Base-by-base conservation (phyloP, 2,888 invertebrate genomes). In the Rotaria sp. region DNA sequence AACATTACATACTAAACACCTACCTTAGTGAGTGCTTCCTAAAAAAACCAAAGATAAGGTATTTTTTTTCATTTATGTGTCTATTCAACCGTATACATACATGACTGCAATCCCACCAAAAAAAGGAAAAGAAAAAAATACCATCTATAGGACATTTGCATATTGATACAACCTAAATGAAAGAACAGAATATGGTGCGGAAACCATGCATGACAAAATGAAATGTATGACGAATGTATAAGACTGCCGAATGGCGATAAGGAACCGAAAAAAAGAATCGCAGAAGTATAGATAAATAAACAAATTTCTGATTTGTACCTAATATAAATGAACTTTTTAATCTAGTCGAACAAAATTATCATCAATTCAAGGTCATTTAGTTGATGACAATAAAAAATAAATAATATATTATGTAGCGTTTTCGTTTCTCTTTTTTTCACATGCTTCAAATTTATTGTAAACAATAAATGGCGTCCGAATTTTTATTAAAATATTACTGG, bases 121-220 rank as follows among this genome's bases (percentile, higher is more conserved):
- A 59, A 59, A 59, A n/a, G 8, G 18, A 67, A 67, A 67, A 15
- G 15, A 21, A 30, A 67, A 30, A 30, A 35, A 30, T 30, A 67
- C 18, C 67, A 67, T 30, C 15, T 0, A 38, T 67, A 30, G 67
- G 10, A 67, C 8, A 67, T 38, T 7, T 35, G 21, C n/a, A 67
- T 67, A 67, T 35, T 67, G 35, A 67, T 35, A 67, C 18, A 67
- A 67, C 13, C 30, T 18, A 30, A 30, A 67, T 5, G 21, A 35
- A 67, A 67, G 21, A 8, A 24, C 21, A 67, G 35, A 35, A 67
- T 67, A 67, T 18, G 15, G 67, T 67, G 67, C 67, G 35, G 67
- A 67, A 67, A 67, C 21, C 67, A 67, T 67, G 67, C 67, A 67
- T 67, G 67, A 67, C 67, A 67, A 67, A 67, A 35, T 67, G 35